Evolutionary conservation across 2,888 invertebrate genomes (phyloP), one percentile per base, ranked within the genome.

Genomic region (Eupithecia subumbrata): DNA sequence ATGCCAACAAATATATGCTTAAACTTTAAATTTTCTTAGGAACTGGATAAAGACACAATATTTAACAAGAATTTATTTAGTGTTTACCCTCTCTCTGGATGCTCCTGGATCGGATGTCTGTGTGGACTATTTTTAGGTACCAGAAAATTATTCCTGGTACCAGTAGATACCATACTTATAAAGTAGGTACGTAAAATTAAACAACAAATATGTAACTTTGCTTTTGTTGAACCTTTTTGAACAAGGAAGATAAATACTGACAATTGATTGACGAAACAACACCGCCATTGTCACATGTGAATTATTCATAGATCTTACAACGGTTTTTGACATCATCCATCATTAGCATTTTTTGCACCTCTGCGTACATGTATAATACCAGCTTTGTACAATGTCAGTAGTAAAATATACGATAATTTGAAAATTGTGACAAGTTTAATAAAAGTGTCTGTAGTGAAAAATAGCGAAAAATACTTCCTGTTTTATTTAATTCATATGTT

Each of bases 201-300:
- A 56, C 56, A 60, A 25, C 25, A 25, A 25, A 5, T 12, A 5
- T 52, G n/a, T 9, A 22, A 56, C 12, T 22, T 4, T 60, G 60
- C 25, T 60, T 52, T 25, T 60, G 22, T 60, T 14, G 14, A 60
- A 18, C 18, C 2, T 18, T 64, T 18, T 34, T 64, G 56, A 77
- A 77, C 71, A 11, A 77, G 77, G 77, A 77, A 77, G 75, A 66
- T 75, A 78, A 82, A 81, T 75, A 76, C 66, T 72, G 71, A 72
- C 68, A 80, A 79, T 79, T 81, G 82, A 81, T 80, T 74, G 78
- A 76, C 72, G 64, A 73, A 75, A 52, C 70, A 67, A 18, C n/a
- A n/a, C 14, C 16, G 72, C 67, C 67, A 56, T 74, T 74, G 76
- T 70, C 69, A 71, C 72, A 37, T 25, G 56, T 73, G 67, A 72